Base-by-base conservation (phyloP, 2,797 vertebrate species). In the Pelodytes ibericus region DNA sequence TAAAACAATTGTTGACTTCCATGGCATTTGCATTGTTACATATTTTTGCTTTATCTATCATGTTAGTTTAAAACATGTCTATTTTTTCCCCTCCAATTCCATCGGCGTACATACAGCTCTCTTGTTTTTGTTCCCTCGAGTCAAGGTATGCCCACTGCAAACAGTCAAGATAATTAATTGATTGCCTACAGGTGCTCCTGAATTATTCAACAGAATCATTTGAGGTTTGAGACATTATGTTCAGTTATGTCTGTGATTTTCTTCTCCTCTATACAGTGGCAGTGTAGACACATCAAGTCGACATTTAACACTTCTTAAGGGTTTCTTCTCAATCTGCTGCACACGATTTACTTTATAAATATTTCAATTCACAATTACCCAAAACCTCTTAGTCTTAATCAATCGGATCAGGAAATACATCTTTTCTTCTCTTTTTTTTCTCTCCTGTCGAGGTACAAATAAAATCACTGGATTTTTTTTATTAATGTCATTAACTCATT, bases 131-230 rank as follows among this genome's bases (percentile, higher is more conserved):
- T 61, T 62, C 66, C 47, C 44, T 11, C 13, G 56, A 67, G 61
- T 49, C 62, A 29, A 72, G 69, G 69, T 41, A 67, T 78, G 53
- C 70, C 70, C 70, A 72, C 18, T 67, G 56, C 62, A 66, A 61
- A 49, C 62, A 53, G 69, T 78, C 75, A 56, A 10, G 62, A 71
- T 78, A 78, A 78, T 78, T 60, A 78, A 78, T 78, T 72, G 75
- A 78, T 71, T 72, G 70, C 75, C 75, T 72, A 72, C 63, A 67
- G 75, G 75, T 67, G 62, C 75, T 60, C 61, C 39, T 78, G 75
- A 78, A 78, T 78, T 72, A 78, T 78, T 78, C 70, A 78, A 15
- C 39, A 41, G 62, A 61, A 61, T 67, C 53, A 67, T 67, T 78
- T 72, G 41, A 39, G 69, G 70, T 72, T 77, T 53, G 39, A 78